Percentiles rank a stretch among this genome's conserved stretches.
Conservation (phyloP, 1,140 invertebrate genomes). For the Marisa cornuarietis region DNA sequence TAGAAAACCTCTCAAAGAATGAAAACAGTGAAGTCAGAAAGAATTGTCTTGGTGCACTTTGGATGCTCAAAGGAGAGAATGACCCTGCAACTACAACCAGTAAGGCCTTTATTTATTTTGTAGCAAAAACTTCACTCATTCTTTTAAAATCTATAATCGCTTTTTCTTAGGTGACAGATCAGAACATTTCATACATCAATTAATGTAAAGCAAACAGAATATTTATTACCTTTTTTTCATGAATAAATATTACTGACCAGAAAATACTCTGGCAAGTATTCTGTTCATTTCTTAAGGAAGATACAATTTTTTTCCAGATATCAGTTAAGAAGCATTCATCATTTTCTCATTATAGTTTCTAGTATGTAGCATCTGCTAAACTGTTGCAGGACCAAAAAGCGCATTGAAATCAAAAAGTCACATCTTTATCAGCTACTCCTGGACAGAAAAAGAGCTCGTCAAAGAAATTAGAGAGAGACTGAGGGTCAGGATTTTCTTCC, state of each 20-base stretch:
- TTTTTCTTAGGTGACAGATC: no score
- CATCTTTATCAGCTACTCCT: constrained; percentile 59
- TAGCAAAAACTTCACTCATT: no score
- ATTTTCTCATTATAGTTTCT: no score
- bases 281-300: no score
- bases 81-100: constrained; percentile 40
- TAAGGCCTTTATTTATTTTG: constrained; percentile 1
- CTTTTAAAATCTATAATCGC: no score
- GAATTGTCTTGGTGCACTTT: constrained; percentile 52
- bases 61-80: constrained; percentile 56
- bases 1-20: constrained; percentile 45
- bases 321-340: no score
- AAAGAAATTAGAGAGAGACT: constrained; percentile 46
- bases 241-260: no score
- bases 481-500: constrained; percentile 32
- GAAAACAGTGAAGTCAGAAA: constrained; percentile 45
- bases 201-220: no score
- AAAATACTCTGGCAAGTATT: no score
- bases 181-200: no score
- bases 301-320: no score
- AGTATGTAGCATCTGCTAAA: background rate
- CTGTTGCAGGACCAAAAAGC: constrained; percentile 43
- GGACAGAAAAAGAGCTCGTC: constrained; percentile 47
- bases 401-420: constrained; percentile 44
- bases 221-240: no score